These are phyloP conservation scores for Pantelozetes paolii DNA, from an alignment of 2,888 invertebrate species.

Conservation along the genomic window DNA sequence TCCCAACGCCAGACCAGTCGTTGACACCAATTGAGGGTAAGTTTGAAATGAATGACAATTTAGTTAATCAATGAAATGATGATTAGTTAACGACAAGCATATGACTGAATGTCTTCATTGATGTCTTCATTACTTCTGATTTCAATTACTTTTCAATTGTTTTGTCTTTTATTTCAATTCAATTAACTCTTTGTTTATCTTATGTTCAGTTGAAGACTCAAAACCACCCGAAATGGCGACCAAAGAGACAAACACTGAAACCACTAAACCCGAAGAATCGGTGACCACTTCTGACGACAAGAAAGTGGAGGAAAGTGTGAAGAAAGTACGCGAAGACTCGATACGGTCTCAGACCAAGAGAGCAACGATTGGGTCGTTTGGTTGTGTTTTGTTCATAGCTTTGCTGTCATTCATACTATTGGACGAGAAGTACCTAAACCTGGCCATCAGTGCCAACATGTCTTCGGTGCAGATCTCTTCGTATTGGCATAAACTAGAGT, in stretches of 20 bases:
- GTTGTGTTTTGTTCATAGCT: background rate
- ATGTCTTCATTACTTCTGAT: slow-evolving; percentile 21
- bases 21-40: background rate
- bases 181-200: background rate
- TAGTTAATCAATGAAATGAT: background rate
- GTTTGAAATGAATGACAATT: background rate
- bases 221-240: background rate
- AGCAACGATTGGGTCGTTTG: background rate
- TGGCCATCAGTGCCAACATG: background rate
- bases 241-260: slow-evolving; percentile 1
- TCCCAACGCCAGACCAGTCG: background rate
- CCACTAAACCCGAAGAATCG: background rate
- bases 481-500: slow-evolving; percentile 26
- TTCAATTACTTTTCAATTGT: background rate
- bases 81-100: slow-evolving; percentile 26
- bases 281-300: background rate
- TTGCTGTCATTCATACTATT: background rate
- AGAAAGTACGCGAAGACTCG: background rate
- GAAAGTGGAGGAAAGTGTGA: background rate
- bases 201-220: background rate
- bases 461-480: slow-evolving; percentile 1
- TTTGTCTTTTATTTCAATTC: background rate
- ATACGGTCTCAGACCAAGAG: no score
- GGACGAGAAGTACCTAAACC: background rate
- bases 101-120: slow-evolving; percentile 22